Evolutionary conservation across 2,113 vertebrate genomes (phyloP).

Genomic region (Stomatorhinus ivindoensis): DNA sequence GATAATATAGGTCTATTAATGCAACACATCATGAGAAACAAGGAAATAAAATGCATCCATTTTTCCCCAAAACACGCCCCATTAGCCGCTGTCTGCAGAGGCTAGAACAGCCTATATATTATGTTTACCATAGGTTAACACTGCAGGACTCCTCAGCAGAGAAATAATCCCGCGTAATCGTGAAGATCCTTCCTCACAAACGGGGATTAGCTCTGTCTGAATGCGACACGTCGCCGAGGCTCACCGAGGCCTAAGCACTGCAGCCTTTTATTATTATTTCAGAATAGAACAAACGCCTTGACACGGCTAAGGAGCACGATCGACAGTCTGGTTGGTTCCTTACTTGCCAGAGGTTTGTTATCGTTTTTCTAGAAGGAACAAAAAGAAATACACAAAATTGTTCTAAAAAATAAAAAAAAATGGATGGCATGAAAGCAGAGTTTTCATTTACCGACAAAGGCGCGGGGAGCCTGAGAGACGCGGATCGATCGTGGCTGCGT

Average conservation of each 20-base stretch:
- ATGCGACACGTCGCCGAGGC: neutral
- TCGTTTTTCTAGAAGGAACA: constrained; percentile 42
- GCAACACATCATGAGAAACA: neutral
- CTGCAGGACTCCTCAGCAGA: neutral
- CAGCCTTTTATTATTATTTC: neutral
- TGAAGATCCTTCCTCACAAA: neutral
- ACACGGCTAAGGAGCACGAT: constrained; percentile 31
- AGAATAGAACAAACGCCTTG: constrained; percentile 11
- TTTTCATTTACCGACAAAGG: constrained; percentile 39
- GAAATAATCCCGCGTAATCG: neutral
- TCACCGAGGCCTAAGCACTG: neutral
- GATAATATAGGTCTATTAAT: neutral
- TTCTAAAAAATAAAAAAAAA: constrained; percentile 43
- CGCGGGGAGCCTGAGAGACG: neutral
- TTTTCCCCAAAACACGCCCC: neutral
- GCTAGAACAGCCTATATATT: neutral
- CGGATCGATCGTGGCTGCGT: neutral
- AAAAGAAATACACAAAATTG: neutral
- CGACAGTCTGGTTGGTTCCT: constrained; percentile 29
- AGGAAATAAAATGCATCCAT: neutral
- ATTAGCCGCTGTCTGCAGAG: neutral
- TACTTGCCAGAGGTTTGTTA: constrained; percentile 40
- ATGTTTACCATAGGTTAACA: neutral
- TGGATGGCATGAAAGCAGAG: constrained; percentile 38
- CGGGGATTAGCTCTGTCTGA: neutral